Evolutionary conservation across 2,888 invertebrate species (phyloP), one percentile per base, ranked within the genome.

Genomic region (Pyrochroa serraticornis): DNA sequence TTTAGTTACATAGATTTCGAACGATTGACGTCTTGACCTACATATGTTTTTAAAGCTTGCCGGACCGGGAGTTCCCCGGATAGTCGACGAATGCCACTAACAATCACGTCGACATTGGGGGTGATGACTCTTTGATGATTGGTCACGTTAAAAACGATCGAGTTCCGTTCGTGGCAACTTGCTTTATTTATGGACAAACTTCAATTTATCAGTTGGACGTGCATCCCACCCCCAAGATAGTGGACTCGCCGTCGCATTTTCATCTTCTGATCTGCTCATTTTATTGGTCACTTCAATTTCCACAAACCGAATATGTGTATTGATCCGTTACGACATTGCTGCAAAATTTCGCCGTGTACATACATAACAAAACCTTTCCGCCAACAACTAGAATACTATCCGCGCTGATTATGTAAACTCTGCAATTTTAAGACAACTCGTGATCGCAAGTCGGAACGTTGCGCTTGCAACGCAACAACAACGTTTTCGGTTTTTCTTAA

Each of bases 181-280:
- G 39, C 39, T 37, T 45, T 53, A 46, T 51, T 46, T 46, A 57
- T 42, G 51, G 41, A 57, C 50, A 57, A 57, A 57, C 46, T 57
- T 57, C 42, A 57, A 57, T 57, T 57, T 46, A 57, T 57, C 46
- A 22, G 22, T 22, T 49, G 57, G 42, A 31, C 32, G 44, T 43
- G 10, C 31, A 45, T 32, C 7, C 50, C 57, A 57, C 57, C 57
- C 57, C 57, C 36, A 57, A 57, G 57, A 57, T 45, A 51, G 57
- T 57, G 57, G 57, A 57, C 57, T 57, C 57, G 57, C 32, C 57
- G 57, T 57, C 50, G 51, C 50, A 55, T 51, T 57, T 57, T 57
- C 56, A 56, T 57, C 57, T 57, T 57, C 41, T 39, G 51, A 57
- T 57, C 57, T 51, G 51, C 46, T 57, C 57, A 57, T 51, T 57